phyloP scores from a whole-genome alignment of 2,888 invertebrate species.

The Acleris sparsana region DNA sequence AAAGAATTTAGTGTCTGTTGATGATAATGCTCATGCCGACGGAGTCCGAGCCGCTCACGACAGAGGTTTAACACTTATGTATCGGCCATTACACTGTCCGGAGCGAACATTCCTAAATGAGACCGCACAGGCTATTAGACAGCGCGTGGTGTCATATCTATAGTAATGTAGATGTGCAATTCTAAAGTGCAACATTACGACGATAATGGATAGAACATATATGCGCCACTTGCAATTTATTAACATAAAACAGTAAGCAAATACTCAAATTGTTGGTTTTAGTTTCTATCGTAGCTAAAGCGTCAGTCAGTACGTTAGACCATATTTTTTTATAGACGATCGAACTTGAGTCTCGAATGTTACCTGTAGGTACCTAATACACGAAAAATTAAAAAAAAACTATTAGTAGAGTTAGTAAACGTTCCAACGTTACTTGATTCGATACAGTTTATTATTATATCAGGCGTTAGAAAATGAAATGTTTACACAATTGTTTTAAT shows the following conservation, averaged over 20 bases:
- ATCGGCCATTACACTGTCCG: conserved; percentile 57
- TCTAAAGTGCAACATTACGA: not conserved
- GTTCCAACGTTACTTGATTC: too few relatives aligned
- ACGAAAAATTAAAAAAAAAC: too few relatives aligned
- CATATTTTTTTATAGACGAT: too few relatives aligned
- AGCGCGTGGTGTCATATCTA: conserved; percentile 14
- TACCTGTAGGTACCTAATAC: too few relatives aligned
- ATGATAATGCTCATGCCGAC: conserved; percentile 27
- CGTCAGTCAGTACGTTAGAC: too few relatives aligned
- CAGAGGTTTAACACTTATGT: conserved; percentile 54
- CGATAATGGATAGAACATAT: not conserved
- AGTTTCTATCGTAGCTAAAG: too few relatives aligned
- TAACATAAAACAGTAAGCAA: too few relatives aligned
- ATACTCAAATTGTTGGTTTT: too few relatives aligned
- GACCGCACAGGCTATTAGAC: conserved; percentile 49
- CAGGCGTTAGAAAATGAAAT: not conserved
- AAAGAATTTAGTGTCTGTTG: conserved; percentile 19
- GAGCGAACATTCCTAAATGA: conserved; percentile 29
- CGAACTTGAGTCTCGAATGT: too few relatives aligned
- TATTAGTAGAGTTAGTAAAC: too few relatives aligned
- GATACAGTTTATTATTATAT: too few relatives aligned
- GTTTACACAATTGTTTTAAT: not conserved
- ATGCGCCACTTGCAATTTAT: not conserved
- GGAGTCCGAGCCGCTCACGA: conserved; percentile 45
- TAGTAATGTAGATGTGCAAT: not conserved